Evolutionary conservation across 1,140 invertebrate species (phyloP).

Genomic region (Bombus pyrosoma): DNA sequence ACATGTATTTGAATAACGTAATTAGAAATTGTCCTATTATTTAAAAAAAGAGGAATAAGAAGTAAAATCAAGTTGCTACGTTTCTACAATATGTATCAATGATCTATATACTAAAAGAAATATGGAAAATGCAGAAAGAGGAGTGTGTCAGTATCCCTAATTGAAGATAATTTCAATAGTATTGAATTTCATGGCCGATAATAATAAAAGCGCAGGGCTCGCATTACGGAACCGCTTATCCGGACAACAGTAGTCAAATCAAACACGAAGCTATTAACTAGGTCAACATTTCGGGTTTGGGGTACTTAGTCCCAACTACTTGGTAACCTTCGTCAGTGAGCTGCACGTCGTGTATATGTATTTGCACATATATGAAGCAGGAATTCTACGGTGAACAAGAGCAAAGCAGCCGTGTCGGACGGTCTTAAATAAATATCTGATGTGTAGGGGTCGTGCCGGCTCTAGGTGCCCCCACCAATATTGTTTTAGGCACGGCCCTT

Average conservation of each 20-base stretch:
- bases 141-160: slow-evolving; percentile 37
- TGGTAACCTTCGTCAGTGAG: slow-evolving; percentile 51
- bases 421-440: slow-evolving; percentile 76
- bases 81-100: neutral
- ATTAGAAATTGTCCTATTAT: neutral
- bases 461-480: slow-evolving; percentile 63
- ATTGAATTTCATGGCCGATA: slow-evolving; percentile 38
- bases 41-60: neutral
- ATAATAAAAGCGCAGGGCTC: slow-evolving; percentile 51
- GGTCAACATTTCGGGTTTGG: slow-evolving; percentile 73
- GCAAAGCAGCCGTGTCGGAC: slow-evolving; percentile 63
- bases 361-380: slow-evolving; percentile 2
- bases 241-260: slow-evolving; percentile 78
- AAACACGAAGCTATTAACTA: slow-evolving; percentile 78
- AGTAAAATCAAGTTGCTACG: neutral
- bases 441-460: slow-evolving; percentile 44
- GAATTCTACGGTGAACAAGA: slow-evolving; percentile 62
- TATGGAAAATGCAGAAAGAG: neutral
- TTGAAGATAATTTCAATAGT: slow-evolving; percentile 46
- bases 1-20: neutral
- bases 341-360: slow-evolving; percentile 3
- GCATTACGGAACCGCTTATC: slow-evolving; percentile 68
- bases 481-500: slow-evolving; percentile 73
- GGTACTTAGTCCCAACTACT: slow-evolving; percentile 71
- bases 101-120: slow-evolving; percentile 2